Conservation (phyloP, 2,797 vertebrate genomes). For the Pangasius djambal region DNA sequence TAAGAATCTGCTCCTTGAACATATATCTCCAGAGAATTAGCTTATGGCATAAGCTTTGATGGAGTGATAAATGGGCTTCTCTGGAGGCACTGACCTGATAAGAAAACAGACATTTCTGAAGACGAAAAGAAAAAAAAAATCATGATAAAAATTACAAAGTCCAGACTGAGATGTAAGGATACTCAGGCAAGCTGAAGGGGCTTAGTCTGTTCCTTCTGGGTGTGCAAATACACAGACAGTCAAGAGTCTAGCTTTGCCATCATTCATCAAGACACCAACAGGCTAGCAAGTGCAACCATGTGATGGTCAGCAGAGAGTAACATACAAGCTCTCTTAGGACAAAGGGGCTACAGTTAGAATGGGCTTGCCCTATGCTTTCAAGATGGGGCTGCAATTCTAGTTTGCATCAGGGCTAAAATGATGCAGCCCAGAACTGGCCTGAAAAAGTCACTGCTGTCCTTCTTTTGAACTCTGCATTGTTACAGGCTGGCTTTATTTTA, state of each 20-base stretch:
- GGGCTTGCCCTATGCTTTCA: not conserved
- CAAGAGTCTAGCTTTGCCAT: not conserved
- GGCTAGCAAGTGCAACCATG: not conserved
- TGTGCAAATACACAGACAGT: not conserved
- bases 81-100: slow-evolving; percentile 22
- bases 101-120: slow-evolving; percentile 21
- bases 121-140: not conserved
- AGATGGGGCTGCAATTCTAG: not conserved
- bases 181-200: not conserved
- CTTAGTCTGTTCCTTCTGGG: not conserved
- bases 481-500: slow-evolving; percentile 35
- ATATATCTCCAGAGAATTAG: slow-evolving; percentile 17
- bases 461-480: slow-evolving; percentile 42
- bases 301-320: slow-evolving; percentile 2
- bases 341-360: not conserved
- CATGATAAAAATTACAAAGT: not conserved
- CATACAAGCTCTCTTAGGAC: not conserved
- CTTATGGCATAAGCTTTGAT: not conserved
- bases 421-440: not conserved
- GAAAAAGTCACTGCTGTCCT: slow-evolving; percentile 30
- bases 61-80: slow-evolving; percentile 12
- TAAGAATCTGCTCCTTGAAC: slow-evolving; percentile 14
- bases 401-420: not conserved
- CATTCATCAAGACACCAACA: slow-evolving; percentile 16
- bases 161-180: not conserved